These are phyloP conservation scores for Pollenia griseotomentosa DNA, from an alignment of 2,888 invertebrate genomes.

Conservation along the genomic window DNA sequence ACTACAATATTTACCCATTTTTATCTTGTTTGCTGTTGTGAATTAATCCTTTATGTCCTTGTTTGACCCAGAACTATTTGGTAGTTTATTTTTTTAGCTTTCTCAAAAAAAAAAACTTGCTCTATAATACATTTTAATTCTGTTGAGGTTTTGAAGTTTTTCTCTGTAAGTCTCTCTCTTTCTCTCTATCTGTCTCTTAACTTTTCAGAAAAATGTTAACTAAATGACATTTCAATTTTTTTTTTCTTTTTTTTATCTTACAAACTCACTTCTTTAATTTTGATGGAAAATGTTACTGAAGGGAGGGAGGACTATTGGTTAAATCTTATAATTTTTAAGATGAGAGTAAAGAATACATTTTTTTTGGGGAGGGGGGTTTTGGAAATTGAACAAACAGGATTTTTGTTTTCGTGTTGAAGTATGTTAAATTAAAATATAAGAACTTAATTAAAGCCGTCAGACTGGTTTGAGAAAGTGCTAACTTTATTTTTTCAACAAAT, in stretches of 20 bases:
- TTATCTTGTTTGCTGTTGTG: background rate
- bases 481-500: background rate
- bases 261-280: background rate
- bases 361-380: background rate
- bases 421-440: background rate
- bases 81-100: background rate
- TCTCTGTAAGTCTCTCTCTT: background rate
- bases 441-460: background rate
- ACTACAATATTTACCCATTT: slow-evolving; percentile 17
- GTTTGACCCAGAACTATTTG: slow-evolving; percentile 7
- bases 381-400: slow-evolving; percentile 2
- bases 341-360: slow-evolving; percentile 4
- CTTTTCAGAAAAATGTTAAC: slow-evolving; percentile 9
- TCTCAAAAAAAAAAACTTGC: background rate
- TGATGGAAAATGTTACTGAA: background rate
- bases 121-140: slow-evolving; percentile 18
- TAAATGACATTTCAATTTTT: slow-evolving; percentile 41
- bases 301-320: background rate
- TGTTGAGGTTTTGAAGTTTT: slow-evolving; percentile 18
- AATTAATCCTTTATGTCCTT: background rate
- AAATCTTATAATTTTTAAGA: background rate
- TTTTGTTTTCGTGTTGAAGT: background rate
- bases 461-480: background rate
- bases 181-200: background rate
- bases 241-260: background rate